These are phyloP conservation scores for Auanema freiburgensis DNA, from an alignment of 2,888 invertebrate species.

Conservation along the genomic window DNA sequence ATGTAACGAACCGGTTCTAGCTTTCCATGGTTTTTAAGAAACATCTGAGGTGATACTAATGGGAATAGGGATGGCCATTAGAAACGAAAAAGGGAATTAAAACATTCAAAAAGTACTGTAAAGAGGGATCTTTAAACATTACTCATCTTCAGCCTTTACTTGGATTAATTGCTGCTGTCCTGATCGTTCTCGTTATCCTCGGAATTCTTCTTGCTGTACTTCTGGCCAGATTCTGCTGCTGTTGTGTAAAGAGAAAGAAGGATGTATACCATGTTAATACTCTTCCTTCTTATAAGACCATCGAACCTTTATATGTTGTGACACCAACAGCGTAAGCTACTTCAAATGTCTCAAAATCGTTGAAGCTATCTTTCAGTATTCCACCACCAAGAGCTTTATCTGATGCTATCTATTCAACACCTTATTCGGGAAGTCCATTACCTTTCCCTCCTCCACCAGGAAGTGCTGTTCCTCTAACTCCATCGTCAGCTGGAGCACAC, in stretches of 20 bases:
- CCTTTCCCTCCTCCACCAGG: constrained; percentile 48
- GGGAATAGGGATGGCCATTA: no score
- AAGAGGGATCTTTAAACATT: background rate
- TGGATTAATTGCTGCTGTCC: constrained; percentile 54
- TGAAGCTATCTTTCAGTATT: constrained; percentile 17
- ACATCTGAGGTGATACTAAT: no score
- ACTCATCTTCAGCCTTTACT: constrained; percentile 51
- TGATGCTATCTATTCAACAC: constrained; percentile 53
- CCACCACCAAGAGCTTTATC: constrained; percentile 20
- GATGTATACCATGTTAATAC: constrained; percentile 60
- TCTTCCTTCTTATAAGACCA: constrained; percentile 57
- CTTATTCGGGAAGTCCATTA: constrained; percentile 54
- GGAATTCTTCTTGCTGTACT: constrained; percentile 51
- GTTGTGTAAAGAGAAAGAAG: constrained; percentile 43
- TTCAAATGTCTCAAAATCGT: background rate
- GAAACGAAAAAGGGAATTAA: background rate
- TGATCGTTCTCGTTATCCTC: constrained; percentile 54
- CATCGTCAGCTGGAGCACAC: constrained; percentile 29
- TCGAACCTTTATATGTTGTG: constrained; percentile 62
- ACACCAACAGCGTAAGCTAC: constrained; percentile 47
- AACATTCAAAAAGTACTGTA: background rate
- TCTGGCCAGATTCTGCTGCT: constrained; percentile 48
- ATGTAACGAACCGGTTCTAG: no score
- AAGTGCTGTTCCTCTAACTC: constrained; percentile 39
- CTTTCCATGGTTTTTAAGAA: no score